Percentiles rank a stretch among this genome's conserved stretches.
Conservation (phyloP, 2,888 invertebrate genomes). For the Spodoptera littoralis region DNA sequence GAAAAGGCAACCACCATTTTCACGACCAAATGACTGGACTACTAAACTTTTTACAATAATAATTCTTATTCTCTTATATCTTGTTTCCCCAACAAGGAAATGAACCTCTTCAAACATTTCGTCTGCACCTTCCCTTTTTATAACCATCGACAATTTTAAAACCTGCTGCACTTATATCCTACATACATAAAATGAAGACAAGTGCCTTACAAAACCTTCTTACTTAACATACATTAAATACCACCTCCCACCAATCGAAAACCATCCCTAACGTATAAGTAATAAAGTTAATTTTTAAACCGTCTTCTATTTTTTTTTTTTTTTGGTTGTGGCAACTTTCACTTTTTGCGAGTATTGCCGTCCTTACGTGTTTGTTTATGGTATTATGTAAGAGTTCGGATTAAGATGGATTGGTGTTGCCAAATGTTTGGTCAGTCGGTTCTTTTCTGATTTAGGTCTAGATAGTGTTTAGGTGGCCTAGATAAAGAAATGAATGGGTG, state of each 20-base stretch:
- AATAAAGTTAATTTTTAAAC: constrained; percentile 27
- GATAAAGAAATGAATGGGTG: too few species aligned
- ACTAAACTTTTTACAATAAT: too few species aligned
- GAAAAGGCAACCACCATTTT: neutral
- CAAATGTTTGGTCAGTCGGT: constrained; percentile 6
- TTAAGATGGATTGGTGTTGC: constrained; percentile 19
- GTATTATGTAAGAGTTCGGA: constrained; percentile 47
- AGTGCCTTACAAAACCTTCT: constrained; percentile 45
- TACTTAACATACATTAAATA: constrained; percentile 44
- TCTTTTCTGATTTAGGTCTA: neutral
- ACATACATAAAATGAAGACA: constrained; percentile 40
- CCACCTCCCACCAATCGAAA: constrained; percentile 7
- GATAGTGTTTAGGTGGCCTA: neutral
- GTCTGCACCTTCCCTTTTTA: constrained; percentile 5
- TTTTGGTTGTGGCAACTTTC: constrained; percentile 49
- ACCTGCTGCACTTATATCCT: constrained; percentile 35
- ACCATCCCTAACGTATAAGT: neutral
- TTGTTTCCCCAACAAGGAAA: too few species aligned
- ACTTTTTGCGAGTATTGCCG: constrained; percentile 53
- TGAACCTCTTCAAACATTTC: constrained; percentile 6
- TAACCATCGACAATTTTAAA: constrained; percentile 16
- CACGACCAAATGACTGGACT: neutral
- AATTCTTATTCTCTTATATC: too few species aligned
- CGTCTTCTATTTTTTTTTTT: constrained; percentile 35
- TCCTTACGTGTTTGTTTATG: constrained; percentile 41